Percentiles rank a stretch among this genome's conserved stretches.
These are phyloP conservation scores for Acrobasis repandana DNA, from an alignment of 2,888 invertebrate species.

Conservation along the genomic window DNA sequence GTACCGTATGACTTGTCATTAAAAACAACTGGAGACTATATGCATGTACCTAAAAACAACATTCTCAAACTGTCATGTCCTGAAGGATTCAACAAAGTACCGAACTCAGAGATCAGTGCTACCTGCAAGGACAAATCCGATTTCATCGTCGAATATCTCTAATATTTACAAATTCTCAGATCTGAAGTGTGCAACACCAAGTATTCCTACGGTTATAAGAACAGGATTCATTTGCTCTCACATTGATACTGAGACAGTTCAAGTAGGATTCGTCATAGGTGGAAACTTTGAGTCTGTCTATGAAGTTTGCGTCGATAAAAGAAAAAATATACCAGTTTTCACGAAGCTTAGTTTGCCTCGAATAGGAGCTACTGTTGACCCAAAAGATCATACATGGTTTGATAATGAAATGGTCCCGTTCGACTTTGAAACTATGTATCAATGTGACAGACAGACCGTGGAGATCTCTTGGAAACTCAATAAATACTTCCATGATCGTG, in stretches of 20 bases:
- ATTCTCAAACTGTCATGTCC: conserved; percentile 46
- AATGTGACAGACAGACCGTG: conserved; percentile 41
- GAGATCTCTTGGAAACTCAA: conserved; percentile 34
- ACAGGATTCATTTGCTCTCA: conserved; percentile 38
- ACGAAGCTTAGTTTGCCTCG: conserved; percentile 38
- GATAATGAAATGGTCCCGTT: conserved; percentile 33
- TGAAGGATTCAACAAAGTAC: conserved; percentile 35
- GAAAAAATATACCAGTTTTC: conserved; percentile 43
- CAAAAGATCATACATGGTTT: conserved; percentile 37
- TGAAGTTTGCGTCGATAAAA: conserved; percentile 48
- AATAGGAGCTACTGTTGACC: conserved; percentile 32
- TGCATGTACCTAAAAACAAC: conserved; percentile 40
- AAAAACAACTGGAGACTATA: conserved; percentile 33
- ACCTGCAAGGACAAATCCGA: conserved; percentile 41
- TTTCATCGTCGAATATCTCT: conserved; percentile 39
- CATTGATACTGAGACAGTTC: conserved; percentile 39
- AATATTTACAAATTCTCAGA: conserved; percentile 41
- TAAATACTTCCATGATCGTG: conserved; percentile 33
- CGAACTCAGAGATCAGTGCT: conserved; percentile 31
- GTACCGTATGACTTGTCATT: conserved; percentile 31
- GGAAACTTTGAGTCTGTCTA: conserved; percentile 40
- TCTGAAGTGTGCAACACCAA: conserved; percentile 45
- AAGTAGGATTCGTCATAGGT: conserved; percentile 41
- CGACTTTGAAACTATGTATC: conserved; percentile 44
- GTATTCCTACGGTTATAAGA: conserved; percentile 31